A percentile compares a stretch with the other conserved stretches of the same genome.
phyloP scores from a whole-genome alignment of 2,888 invertebrate species.

The Horisme vitalbata region DNA sequence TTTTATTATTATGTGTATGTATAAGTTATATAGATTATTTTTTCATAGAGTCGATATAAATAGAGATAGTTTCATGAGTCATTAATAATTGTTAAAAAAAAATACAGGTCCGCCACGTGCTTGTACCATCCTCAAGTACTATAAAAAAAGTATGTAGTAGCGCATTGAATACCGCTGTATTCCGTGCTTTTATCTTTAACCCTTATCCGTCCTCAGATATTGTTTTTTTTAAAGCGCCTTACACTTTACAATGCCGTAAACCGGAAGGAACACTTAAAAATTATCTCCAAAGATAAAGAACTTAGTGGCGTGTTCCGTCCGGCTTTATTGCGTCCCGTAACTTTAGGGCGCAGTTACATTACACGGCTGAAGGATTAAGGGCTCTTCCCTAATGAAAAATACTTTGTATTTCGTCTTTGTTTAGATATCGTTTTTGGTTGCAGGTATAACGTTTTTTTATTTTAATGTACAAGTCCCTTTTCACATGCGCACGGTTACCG shows the following conservation, averaged over 20 bases:
- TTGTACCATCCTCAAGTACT: no score
- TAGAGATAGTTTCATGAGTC: no score
- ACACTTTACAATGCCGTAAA: conserved; percentile 56
- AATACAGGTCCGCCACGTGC: no score
- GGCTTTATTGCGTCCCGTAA: conserved; percentile 45
- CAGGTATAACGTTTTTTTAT: conserved; percentile 11
- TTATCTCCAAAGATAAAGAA: conserved; percentile 62
- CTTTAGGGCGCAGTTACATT: conserved; percentile 28
- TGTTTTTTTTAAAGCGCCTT: conserved; percentile 44
- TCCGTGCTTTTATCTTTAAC: neutral
- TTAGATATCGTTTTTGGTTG: conserved; percentile 7
- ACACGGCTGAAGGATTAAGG: conserved; percentile 36
- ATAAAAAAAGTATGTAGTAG: no score
- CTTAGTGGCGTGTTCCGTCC: conserved; percentile 52
- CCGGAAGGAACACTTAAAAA: conserved; percentile 52
- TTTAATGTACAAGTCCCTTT: no score
- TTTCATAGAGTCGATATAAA: no score
- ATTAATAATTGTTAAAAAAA: no score
- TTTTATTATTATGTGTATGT: no score
- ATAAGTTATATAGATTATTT: no score
- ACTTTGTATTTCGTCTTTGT: conserved; percentile 34
- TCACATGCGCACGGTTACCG: no score
- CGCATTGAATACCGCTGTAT: neutral
- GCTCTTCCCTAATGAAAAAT: conserved; percentile 35
- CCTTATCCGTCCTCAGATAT: conserved; percentile 8